These are phyloP conservation scores for Sebastes fasciatus DNA, from an alignment of 2,113 vertebrate species.

Conservation along the genomic window DNA sequence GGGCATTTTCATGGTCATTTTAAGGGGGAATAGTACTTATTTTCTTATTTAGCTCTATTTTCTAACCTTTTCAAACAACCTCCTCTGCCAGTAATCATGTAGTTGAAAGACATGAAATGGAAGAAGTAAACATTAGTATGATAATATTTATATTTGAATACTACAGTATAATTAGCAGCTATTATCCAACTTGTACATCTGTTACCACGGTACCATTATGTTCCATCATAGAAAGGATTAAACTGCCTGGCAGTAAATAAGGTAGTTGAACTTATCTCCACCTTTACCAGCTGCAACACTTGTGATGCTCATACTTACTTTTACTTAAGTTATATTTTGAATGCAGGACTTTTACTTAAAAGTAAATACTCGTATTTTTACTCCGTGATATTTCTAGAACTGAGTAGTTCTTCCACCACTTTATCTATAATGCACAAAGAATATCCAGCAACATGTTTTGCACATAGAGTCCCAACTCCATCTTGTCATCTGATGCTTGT, in stretches of 20 bases:
- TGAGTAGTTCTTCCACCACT: no score
- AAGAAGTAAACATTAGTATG: not conserved
- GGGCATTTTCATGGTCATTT: conserved; percentile 12
- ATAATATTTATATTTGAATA: not conserved
- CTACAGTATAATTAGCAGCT: not conserved
- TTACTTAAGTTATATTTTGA: no score
- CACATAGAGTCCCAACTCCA: no score
- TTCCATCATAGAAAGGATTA: not conserved
- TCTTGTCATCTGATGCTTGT: not conserved
- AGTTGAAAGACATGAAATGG: conserved; percentile 3
- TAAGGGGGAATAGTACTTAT: not conserved
- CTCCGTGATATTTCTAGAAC: no score
- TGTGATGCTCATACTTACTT: no score
- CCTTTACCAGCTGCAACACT: no score
- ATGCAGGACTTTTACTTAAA: no score
- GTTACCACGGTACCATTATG: not conserved
- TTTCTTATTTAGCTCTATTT: conserved; percentile 14
- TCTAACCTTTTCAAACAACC: conserved; percentile 6
- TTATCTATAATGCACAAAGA: no score
- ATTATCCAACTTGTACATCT: not conserved
- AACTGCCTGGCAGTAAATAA: not conserved
- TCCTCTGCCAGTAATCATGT: not conserved
- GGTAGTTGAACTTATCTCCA: no score
- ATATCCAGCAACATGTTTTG: no score
- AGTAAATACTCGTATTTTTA: no score